Evolutionary conservation across 1,140 invertebrate genomes (phyloP).

Genomic region (Zaprionus taronus): DNA sequence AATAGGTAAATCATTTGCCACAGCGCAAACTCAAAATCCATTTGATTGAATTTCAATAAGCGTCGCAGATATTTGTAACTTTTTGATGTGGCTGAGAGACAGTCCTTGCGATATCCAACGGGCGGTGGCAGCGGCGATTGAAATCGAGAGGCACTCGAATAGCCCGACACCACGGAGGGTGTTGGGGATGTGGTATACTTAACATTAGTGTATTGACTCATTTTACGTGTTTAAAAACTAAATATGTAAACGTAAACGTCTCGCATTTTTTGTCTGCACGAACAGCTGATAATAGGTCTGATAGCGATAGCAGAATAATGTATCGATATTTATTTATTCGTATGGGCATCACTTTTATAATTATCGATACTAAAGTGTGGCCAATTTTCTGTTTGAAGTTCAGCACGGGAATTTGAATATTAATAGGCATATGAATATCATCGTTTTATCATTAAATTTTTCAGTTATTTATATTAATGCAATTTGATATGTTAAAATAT

Average conservation of each 20-base stretch:
- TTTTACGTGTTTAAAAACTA: conserved; percentile 51
- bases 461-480: neutral
- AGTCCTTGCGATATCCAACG: conserved; percentile 88
- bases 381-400: neutral
- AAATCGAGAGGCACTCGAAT: conserved; percentile 84
- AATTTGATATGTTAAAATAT: no score
- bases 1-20: conserved; percentile 99
- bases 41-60: conserved; percentile 97
- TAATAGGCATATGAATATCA: neutral
- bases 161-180: conserved; percentile 84
- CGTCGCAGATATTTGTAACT: conserved; percentile 96
- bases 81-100: conserved; percentile 94
- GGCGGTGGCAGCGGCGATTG: conserved; percentile 87
- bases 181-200: conserved; percentile 89
- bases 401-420: neutral
- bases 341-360: neutral
- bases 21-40: conserved; percentile 99
- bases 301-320: conserved; percentile 6
- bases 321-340: neutral
- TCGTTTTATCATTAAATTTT: neutral
- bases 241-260: conserved; percentile 59
- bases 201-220: conserved; percentile 85
- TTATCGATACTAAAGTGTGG: neutral
- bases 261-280: conserved; percentile 44
- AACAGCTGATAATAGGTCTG: conserved; percentile 37